Evolutionary conservation across 2,797 vertebrate species (phyloP), one percentile per base, ranked within the genome.

Genomic region (Jordanella pulchra): DNA sequence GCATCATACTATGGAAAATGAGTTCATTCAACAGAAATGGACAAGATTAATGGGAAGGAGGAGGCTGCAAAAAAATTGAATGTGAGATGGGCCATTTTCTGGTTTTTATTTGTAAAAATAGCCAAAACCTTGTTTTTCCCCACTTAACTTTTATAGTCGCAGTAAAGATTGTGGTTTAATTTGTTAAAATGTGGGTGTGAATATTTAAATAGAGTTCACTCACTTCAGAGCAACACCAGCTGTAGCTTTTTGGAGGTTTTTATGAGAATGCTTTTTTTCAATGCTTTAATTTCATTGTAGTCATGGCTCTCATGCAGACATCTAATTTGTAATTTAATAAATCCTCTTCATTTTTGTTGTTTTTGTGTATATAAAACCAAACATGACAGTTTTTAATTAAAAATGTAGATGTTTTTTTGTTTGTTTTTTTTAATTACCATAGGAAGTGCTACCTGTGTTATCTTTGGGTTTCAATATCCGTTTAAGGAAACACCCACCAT

Each of bases 161-260:
- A 14, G 14, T 25, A 53, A 21, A n/a, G 51, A 53, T 53, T 53
- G 51, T 53, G n/a, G 51, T 25, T 53, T 53, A 11, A 51, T n/a
- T 10, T 39, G 18, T 23, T 21, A 61, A 60, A 60, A 39, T 61
- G 35, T 35, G 35, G 21, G 23, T 39, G 32, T n/a, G 58, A 39
- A 39, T n/a, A 61, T 21, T 13, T 61, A 72, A 32, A 63, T 58
- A 35, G 51, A 67, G 28, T 71, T 66, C 71, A 47, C 66, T 67
- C 12, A 2, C 51, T 39, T 72, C 21, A 70, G 60, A 67, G 39
- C 69, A 64, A 28, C 23, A 2, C 28, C 84, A 84, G 50, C 80
- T 87, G 84, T 55, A 77, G 61, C 61, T 14, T 28, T 25, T 51
- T 69, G 25, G 78, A 53, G 32, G 11, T 86, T 91, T 83, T 66